Base-by-base conservation (phyloP, 2,113 vertebrate genomes). In the Lepisosteus osseus region DNA sequence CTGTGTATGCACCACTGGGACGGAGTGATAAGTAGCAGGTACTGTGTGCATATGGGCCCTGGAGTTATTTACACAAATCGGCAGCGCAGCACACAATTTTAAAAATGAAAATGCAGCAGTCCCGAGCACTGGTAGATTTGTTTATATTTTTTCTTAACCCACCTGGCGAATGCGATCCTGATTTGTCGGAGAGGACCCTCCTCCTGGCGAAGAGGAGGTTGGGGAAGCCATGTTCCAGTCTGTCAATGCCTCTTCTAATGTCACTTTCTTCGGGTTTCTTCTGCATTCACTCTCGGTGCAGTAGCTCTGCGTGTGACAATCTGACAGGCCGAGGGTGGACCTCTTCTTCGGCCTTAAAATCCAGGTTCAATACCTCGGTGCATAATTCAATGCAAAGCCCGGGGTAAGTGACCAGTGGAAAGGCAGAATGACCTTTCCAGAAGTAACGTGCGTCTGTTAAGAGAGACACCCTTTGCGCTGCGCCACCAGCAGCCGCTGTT, bases 101-200 rank as follows among this genome's bases (percentile, higher is more conserved):
- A 29, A 29, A 29, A 29, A 29, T 29, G 29, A 1, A 29, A 29
- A 29, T 29, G 29, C 29, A 29, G 29, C 29, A 29, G 29, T 29
- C 29, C 29, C 29, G 29, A 29, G 29, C 29, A 29, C 29, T 29
- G 29, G 29, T 29, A 29, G 29, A 29, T 29, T 29, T 29, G 29
- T 29, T 29, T 29, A 29, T 29, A 29, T 29, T 29, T 29, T 29
- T 29, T 29, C 29, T 29, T 29, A 5, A 90, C 89, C 87, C 88
- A 89, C 90, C 90, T 90, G 89, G 75, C 89, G 89, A 80, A 90
- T 86, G 83, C 85, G 88, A 42, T 80, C 61, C 66, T 82, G 80
- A 61, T 80, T 74, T 54, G 76, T 85, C 74, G 85, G 84, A 15
- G 66, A 81, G 62, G 83, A 74, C 74, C 81, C 86, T 79, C 83